Evolutionary conservation across 2,888 invertebrate genomes (phyloP), one percentile per base, ranked within the genome.

Genomic region (Lasioglossum figueresi): DNA sequence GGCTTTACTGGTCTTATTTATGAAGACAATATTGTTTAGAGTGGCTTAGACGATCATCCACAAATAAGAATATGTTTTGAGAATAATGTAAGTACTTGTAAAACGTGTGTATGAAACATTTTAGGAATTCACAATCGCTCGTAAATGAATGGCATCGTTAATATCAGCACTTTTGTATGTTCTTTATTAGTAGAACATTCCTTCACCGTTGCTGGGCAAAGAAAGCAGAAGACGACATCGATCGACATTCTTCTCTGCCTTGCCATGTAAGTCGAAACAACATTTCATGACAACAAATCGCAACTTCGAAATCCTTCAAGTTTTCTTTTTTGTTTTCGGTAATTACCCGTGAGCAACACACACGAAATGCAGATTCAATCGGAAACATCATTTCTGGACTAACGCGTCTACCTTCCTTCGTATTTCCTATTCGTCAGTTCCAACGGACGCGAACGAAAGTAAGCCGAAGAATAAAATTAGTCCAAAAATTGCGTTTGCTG

Each of bases 181-280:
- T 76, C 73, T 72, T 81, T 85, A 84, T 81, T 72, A n/a, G 40
- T 70, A 59, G 37, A 81, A 37, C 45, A 12, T 72, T 80, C 37
- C 23, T 72, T 84, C 68, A 71, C 56, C 45, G 37, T 77, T 66
- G 66, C n/a, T 75, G n/a, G 63, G 63, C 78, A 76, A 80, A 77
- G 19, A 75, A 72, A 71, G n/a, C 23, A 52, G 19, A 52, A 68
- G 59, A 59, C 19, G 2, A 40, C 59, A 27, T 78, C 34, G 40
- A 71, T 75, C 48, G 34, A 68, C 66, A 66, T 34, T 27, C 48
- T n/a, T 40, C 37, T 52, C 52, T 48, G 23, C 40, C 76, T 71
- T 81, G 31, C 82, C 48, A n/a, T 31, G 34, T 19, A 31, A 72
- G 43, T 23, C 3, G 12, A 71, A 68, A 77, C 40, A 68, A 68